Evolutionary conservation across 2,797 vertebrate genomes (phyloP).

Genomic region (Prunella strophiata): DNA sequence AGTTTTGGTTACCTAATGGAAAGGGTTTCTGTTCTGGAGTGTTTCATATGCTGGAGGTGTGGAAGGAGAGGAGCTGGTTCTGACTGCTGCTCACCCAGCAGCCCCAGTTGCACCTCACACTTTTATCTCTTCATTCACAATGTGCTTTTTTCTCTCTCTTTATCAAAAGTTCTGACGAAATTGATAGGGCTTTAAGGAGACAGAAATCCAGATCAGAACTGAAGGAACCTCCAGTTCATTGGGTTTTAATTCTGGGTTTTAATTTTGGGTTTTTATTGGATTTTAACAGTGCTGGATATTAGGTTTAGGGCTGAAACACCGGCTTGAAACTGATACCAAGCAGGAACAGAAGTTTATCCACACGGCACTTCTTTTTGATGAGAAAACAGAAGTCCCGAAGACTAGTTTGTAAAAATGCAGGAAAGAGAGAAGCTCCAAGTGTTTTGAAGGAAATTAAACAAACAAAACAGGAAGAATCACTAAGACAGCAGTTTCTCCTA

Average conservation of each 20-base stretch:
- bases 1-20: neutral
- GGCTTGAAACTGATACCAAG: neutral
- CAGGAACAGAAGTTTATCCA: neutral
- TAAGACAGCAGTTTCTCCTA: neutral
- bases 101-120: neutral
- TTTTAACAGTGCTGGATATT: too few species aligned
- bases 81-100: neutral
- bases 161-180: neutral
- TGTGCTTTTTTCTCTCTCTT: neutral
- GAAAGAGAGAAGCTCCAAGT: neutral
- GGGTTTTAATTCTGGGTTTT: conserved; percentile 47
- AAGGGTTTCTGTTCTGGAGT: neutral
- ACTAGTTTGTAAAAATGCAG: neutral
- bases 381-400: neutral
- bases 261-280: too few species aligned
- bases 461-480: neutral
- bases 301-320: neutral
- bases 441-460: neutral
- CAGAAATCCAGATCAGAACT: conserved; percentile 43
- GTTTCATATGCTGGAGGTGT: fast-evolving
- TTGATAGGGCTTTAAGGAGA: conserved; percentile 16
- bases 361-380: fast-evolving
- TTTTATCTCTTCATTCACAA: neutral
- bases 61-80: neutral
- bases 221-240: conserved; percentile 64